phyloP scores from a whole-genome alignment of 2,797 vertebrate genomes.

The Pelodytes ibericus region DNA sequence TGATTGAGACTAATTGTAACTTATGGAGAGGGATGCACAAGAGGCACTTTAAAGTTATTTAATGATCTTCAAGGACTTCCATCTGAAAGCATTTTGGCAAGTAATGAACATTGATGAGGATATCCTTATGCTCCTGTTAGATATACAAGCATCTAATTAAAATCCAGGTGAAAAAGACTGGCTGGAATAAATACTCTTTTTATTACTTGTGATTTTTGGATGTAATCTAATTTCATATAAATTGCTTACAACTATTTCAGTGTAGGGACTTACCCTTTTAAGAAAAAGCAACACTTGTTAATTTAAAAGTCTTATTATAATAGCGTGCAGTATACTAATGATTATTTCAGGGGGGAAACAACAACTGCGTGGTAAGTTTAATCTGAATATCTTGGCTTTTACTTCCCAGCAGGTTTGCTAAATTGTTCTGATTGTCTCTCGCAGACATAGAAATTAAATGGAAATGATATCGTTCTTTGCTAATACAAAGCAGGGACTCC shows the following conservation, averaged over 20 bases:
- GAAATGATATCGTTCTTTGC: constrained; percentile 52
- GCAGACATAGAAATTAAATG: constrained; percentile 55
- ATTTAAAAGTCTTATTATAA: constrained; percentile 43
- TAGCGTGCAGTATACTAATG: constrained; percentile 27
- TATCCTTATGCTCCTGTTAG: constrained; percentile 9
- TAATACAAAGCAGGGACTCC: constrained; percentile 51
- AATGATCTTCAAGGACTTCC: too few species aligned
- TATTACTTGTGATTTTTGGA: constrained; percentile 20
- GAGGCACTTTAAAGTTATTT: neutral
- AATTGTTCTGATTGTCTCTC: constrained; percentile 57
- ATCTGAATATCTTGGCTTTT: constrained; percentile 52
- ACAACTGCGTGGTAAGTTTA: constrained; percentile 36
- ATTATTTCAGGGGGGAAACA: constrained; percentile 12
- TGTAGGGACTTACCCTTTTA: constrained; percentile 31
- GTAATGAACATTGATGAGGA: constrained; percentile 8
- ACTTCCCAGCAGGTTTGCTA: constrained; percentile 51
- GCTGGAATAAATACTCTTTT: neutral
- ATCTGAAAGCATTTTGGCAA: neutral
- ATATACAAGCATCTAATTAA: constrained; percentile 33
- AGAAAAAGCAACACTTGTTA: constrained; percentile 19
- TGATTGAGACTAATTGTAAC: too few species aligned
- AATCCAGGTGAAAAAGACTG: constrained; percentile 18
- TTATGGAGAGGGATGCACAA: too few species aligned
- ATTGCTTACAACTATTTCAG: constrained; percentile 25
- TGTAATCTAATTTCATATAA: constrained; percentile 42